These are phyloP conservation scores for Lacanobia wlatinum DNA, from an alignment of 2,888 invertebrate species.

Conservation along the genomic window DNA sequence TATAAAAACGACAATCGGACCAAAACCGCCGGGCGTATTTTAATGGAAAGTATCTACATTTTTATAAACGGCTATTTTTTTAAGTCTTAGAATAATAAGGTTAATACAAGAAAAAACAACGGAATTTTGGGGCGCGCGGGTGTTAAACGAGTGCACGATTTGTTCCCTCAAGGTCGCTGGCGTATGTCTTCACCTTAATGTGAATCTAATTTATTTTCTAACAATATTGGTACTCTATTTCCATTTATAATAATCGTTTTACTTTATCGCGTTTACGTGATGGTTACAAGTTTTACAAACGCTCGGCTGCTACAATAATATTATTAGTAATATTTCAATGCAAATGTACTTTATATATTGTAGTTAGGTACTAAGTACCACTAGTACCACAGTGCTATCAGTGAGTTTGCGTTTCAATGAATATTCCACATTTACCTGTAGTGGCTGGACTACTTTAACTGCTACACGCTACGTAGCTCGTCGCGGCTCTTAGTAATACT, in stretches of 20 bases:
- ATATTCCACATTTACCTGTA: slow-evolving; percentile 54
- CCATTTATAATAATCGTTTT: slow-evolving; percentile 42
- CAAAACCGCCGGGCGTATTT: too few relatives aligned
- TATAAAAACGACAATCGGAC: too few relatives aligned
- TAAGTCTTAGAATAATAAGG: too few relatives aligned
- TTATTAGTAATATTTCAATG: slow-evolving; percentile 10
- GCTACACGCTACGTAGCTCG: slow-evolving; percentile 17
- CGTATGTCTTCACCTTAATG: too few relatives aligned
- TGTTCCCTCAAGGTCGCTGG: too few relatives aligned
- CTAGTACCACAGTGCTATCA: slow-evolving; percentile 26
- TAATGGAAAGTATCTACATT: too few relatives aligned
- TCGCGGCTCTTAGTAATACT: slow-evolving; percentile 27
- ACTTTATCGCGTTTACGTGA: slow-evolving; percentile 60
- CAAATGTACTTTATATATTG: neutral
- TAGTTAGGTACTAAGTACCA: neutral
- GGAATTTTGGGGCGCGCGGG: too few relatives aligned
- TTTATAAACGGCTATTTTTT: too few relatives aligned
- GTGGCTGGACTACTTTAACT: slow-evolving; percentile 25
- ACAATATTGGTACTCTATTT: slow-evolving; percentile 46
- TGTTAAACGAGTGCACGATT: too few relatives aligned
- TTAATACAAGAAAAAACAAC: too few relatives aligned
- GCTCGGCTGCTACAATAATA: slow-evolving; percentile 15
- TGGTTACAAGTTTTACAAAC: slow-evolving; percentile 36
- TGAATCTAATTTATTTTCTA: slow-evolving; percentile 40
- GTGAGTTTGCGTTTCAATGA: slow-evolving; percentile 55